A percentile compares a stretch with the other conserved stretches of the same genome.
Evolutionary conservation across 2,113 vertebrate genomes (phyloP).

Genomic region (Vulpes lagopus): DNA sequence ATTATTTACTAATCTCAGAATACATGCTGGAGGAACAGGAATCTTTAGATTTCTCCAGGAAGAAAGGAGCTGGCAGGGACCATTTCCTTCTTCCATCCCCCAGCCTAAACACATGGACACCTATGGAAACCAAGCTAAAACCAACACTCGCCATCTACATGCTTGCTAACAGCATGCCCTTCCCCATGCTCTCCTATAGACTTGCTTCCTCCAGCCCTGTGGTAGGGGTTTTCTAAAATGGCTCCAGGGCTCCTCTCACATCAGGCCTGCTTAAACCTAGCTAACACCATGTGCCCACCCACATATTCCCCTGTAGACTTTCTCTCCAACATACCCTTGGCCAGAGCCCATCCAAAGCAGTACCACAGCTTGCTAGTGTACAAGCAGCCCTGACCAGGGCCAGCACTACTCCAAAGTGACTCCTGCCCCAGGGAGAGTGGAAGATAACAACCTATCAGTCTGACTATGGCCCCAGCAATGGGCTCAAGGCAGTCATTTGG

Average conservation of each 20-base stretch:
- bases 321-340: neutral
- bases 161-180: neutral
- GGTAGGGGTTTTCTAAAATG: neutral
- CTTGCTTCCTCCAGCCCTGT: neutral
- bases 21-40: neutral
- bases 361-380: neutral
- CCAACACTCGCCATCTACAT: neutral
- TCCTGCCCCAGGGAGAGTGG: neutral
- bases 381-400: neutral
- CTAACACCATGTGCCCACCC: neutral
- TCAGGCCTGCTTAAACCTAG: neutral
- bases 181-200: neutral
- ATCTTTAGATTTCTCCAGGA: neutral
- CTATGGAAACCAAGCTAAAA: neutral
- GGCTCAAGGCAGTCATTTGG: neutral
- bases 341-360: neutral
- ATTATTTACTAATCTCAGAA: neutral
- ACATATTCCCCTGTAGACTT: neutral
- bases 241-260: neutral
- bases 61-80: neutral
- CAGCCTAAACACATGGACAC: neutral
- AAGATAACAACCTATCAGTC: neutral
- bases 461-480: neutral
- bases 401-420: neutral
- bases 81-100: neutral